These are phyloP conservation scores for Coenonympha glycerion DNA, from an alignment of 2,888 invertebrate species.

Conservation along the genomic window DNA sequence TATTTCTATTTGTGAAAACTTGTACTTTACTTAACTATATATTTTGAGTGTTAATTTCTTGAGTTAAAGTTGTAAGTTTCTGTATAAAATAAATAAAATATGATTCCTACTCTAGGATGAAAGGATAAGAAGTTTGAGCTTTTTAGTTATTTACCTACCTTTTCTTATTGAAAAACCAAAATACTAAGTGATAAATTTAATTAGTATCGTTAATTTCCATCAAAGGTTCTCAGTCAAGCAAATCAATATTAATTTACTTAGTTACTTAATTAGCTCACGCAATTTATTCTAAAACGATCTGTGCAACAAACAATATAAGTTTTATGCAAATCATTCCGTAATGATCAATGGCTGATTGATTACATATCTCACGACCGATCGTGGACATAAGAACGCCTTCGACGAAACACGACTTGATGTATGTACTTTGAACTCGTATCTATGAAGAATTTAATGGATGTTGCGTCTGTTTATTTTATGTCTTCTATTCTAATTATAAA, in stretches of 20 bases:
- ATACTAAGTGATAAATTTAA: too few relatives aligned
- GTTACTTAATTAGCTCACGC: background rate
- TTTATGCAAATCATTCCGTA: slow-evolving; percentile 11
- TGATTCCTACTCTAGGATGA: too few relatives aligned
- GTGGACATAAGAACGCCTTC: slow-evolving; percentile 2
- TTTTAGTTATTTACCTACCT: too few relatives aligned
- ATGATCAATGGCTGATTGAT: slow-evolving; percentile 7
- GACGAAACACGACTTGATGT: slow-evolving; percentile 4
- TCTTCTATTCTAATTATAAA: background rate
- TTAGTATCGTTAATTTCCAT: too few relatives aligned
- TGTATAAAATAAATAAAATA: too few relatives aligned
- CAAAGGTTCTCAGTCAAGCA: too few relatives aligned
- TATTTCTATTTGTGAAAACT: too few relatives aligned
- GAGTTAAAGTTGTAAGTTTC: too few relatives aligned
- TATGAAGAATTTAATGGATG: background rate
- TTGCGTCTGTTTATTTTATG: background rate
- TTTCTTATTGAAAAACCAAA: too few relatives aligned
- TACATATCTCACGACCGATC: slow-evolving; percentile 8
- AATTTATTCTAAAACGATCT: background rate
- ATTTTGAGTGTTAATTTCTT: too few relatives aligned
- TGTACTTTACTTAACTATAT: too few relatives aligned
- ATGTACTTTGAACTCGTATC: background rate
- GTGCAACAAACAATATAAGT: background rate
- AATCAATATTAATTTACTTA: background rate
- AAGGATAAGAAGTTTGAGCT: too few relatives aligned